Evolutionary conservation across 2,797 vertebrate genomes (phyloP), one percentile per base, ranked within the genome.

Genomic region (Aplochiton taeniatus): DNA sequence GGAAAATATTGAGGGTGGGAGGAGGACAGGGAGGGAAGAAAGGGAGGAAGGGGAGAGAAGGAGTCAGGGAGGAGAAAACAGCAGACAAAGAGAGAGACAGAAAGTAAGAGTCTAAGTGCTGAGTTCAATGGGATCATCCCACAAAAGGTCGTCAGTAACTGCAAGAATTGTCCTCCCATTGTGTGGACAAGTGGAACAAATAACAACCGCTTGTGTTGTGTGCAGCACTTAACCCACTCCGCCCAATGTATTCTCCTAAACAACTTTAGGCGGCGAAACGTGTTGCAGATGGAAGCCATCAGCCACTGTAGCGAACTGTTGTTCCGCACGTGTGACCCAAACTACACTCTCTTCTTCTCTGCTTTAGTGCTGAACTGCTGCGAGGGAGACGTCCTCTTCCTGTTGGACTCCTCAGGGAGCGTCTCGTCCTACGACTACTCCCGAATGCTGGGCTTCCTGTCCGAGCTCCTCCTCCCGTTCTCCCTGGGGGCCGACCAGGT

Each of bases 341-440:
- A 9, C 20, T 18, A 11, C n/a, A 12, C 48, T 12, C 16, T 58
- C 0, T 60, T 58, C 62, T 65, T 9, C 49, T 65, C 71, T 63
- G 54, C 83, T 31, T 31, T 31, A 93, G 92, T 88, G 77, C 61
- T 87, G 62, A 91, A 92, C 84, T 93, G 88, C 78, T 89, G 93
- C 0, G 92, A 95, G 72, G 97, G 97, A 0, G 97, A 99, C 14
- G 86, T 98, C 70, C 91, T 98, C 76, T 92, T 99, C 82, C 77
- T 99, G 45, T 46, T 99, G 87, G 97, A 99, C 83, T 97, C 97
- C 75, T 99, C 96, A 0, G 96, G 96, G 57, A 99, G 97, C 0
- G 93, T 98, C 68, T 94, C 95, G 0, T 93, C 91, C 68, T 96
- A 98, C 11, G 97, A 99, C 74, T 95, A 96, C 82, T 92, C 92